Evolutionary conservation across 1,140 invertebrate genomes (phyloP).

Genomic region (Anthonomus grandis): DNA sequence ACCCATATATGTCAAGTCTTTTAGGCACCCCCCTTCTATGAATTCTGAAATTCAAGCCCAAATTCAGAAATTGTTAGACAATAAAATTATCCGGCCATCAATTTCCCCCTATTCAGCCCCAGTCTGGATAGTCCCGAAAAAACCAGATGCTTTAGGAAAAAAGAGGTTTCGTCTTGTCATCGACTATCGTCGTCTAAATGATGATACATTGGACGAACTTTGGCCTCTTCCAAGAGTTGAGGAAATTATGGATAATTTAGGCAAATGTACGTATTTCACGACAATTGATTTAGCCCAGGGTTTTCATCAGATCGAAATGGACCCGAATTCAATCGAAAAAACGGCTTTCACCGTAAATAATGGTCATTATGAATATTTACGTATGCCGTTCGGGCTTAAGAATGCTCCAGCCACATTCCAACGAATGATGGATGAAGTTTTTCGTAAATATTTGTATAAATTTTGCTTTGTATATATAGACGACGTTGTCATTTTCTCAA

Average conservation of each 20-base stretch:
- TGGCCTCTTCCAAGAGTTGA: constrained; percentile 56
- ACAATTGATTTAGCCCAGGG: constrained; percentile 52
- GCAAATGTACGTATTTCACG: constrained; percentile 50
- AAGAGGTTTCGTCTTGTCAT: constrained; percentile 46
- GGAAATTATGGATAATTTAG: constrained; percentile 51
- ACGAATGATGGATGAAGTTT: constrained; percentile 45
- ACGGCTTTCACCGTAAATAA: constrained; percentile 50
- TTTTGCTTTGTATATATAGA: constrained; percentile 45
- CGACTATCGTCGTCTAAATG: constrained; percentile 49
- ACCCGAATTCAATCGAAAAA: constrained; percentile 45
- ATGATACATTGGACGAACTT: constrained; percentile 47
- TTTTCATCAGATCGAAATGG: constrained; percentile 52
- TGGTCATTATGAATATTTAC: constrained; percentile 46
- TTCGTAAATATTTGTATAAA: constrained; percentile 34
- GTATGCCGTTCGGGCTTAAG: constrained; percentile 50
- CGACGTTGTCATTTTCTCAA: constrained; percentile 39
- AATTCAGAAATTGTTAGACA: constrained; percentile 36
- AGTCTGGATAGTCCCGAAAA: constrained; percentile 45
- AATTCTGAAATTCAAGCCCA: constrained; percentile 27
- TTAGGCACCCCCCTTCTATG: constrained; percentile 35
- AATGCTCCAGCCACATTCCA: constrained; percentile 51
- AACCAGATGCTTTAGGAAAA: constrained; percentile 41
- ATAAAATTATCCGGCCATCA: constrained; percentile 40
- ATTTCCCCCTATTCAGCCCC: constrained; percentile 40
- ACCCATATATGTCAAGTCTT: constrained; percentile 25